A percentile compares a stretch with the other conserved stretches of the same genome.
phyloP scores from a whole-genome alignment of 2,113 vertebrate species.

The Brienomyrus brachyistius region DNA sequence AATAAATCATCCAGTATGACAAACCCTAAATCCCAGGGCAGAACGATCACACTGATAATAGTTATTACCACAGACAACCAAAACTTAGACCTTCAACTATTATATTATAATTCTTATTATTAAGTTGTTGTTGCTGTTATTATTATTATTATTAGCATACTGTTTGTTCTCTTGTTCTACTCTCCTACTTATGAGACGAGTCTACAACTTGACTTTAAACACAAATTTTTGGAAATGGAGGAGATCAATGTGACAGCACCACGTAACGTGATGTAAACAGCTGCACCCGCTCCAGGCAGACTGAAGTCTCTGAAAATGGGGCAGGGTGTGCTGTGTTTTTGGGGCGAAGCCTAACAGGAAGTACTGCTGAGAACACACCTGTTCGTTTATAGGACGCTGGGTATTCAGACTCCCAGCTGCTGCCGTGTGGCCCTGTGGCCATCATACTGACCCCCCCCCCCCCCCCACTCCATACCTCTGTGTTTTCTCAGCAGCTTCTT shows the following conservation, averaged over 20 bases:
- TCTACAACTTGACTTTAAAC: neutral
- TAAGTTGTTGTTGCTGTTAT: neutral
- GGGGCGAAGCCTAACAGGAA: neutral
- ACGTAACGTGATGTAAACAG: neutral
- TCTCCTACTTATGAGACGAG: neutral
- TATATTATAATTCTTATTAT: neutral
- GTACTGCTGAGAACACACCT: neutral
- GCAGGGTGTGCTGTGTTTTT: neutral
- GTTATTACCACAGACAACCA: neutral
- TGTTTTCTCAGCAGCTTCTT: conserved; percentile 72
- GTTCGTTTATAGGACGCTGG: neutral
- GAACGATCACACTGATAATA: neutral
- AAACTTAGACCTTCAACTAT: neutral
- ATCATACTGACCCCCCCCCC: neutral
- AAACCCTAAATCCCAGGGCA: neutral
- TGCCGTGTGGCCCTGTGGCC: neutral
- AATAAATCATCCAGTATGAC: conserved; percentile 50
- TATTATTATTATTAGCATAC: neutral
- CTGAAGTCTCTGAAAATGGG: neutral
- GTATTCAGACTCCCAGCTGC: neutral
- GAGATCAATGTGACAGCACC: neutral
- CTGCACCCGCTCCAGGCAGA: neutral
- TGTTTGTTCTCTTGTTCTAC: neutral
- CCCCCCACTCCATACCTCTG: conserved; percentile 57
- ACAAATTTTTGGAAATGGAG: neutral